Evolutionary conservation across 2,888 invertebrate species (phyloP).

Genomic region (Lasioglossum morio): DNA sequence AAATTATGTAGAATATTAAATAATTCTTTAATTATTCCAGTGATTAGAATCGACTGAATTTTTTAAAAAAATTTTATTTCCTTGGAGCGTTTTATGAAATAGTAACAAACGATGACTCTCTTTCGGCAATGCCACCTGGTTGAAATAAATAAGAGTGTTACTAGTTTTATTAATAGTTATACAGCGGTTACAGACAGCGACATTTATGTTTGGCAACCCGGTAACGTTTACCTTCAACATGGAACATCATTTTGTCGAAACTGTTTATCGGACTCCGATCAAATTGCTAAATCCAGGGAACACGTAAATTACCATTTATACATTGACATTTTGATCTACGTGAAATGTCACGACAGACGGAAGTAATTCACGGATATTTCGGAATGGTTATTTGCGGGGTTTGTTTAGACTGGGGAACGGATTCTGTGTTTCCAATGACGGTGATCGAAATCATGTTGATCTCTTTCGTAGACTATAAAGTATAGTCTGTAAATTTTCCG

Average conservation of each 20-base stretch:
- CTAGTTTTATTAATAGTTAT: background rate
- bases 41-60: background rate
- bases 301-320: slow-evolving; percentile 42
- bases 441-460: slow-evolving; percentile 23
- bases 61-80: background rate
- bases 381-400: slow-evolving; percentile 41
- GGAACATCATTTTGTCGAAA: slow-evolving; percentile 30
- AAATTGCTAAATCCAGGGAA: slow-evolving; percentile 49
- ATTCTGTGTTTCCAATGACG: slow-evolving; percentile 31
- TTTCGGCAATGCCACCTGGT: background rate
- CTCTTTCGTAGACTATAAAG: background rate
- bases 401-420: slow-evolving; percentile 35
- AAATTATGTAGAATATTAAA: background rate
- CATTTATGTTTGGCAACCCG: background rate
- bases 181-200: slow-evolving; percentile 1
- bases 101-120: background rate
- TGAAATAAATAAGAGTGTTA: background rate
- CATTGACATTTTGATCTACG: slow-evolving; percentile 51
- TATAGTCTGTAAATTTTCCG: background rate
- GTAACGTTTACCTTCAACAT: background rate
- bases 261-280: slow-evolving; percentile 57
- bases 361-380: slow-evolving; percentile 22
- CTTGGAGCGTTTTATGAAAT: background rate
- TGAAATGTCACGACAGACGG: slow-evolving; percentile 59
- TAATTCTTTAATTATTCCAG: no score